A percentile compares a stretch with the other conserved stretches of the same genome.
Evolutionary conservation across 2,113 vertebrate genomes (phyloP).

Genomic region (Oceanodroma tethys): DNA sequence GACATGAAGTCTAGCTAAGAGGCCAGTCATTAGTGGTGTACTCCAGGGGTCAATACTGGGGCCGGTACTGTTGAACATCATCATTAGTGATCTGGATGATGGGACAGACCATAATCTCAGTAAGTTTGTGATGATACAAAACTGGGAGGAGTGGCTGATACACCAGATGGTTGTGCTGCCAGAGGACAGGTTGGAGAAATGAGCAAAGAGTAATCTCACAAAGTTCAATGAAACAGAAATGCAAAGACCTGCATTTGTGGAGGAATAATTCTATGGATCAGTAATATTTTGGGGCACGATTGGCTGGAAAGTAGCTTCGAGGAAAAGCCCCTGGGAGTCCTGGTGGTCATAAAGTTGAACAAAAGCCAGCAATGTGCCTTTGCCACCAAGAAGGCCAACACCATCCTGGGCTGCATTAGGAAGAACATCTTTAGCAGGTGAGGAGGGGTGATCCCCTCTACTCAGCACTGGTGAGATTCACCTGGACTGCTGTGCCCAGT

Average conservation of each 20-base stretch:
- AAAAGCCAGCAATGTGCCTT: background rate
- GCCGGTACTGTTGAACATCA: background rate
- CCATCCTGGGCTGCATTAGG: background rate
- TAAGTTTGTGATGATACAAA: background rate
- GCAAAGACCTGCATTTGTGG: background rate
- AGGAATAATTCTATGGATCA: background rate
- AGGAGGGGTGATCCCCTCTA: background rate
- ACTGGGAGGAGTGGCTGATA: background rate
- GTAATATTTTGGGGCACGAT: background rate
- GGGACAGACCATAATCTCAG: background rate
- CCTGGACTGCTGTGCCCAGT: background rate
- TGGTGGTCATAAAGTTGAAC: background rate
- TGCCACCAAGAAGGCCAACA: background rate
- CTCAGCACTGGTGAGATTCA: background rate
- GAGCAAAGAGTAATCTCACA: background rate
- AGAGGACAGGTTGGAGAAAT: background rate
- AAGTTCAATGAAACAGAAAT: background rate
- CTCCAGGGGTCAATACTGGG: background rate
- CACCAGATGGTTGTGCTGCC: background rate
- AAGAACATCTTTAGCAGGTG: accelerated
- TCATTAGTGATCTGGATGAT: background rate
- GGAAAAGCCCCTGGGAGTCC: background rate
- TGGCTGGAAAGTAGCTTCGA: background rate
- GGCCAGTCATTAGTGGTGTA: background rate
- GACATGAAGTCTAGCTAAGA: background rate